Conservation (phyloP, 2,797 vertebrate genomes). For the Rhynchonycteris naso region DNA sequence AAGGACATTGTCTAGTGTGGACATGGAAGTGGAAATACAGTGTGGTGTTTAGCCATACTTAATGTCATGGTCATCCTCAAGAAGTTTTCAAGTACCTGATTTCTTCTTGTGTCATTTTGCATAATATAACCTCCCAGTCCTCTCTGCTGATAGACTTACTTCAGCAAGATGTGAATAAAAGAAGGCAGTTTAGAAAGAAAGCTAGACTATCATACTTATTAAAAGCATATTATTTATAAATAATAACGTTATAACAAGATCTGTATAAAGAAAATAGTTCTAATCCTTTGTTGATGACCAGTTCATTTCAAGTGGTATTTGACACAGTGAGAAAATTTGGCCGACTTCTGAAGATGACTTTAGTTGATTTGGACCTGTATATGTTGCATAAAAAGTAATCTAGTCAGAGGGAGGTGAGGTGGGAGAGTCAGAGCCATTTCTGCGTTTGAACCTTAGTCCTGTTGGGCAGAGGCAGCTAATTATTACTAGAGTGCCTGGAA, state of each 20-base stretch:
- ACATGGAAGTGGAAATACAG: background rate
- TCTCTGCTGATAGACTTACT: background rate
- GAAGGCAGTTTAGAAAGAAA: conserved; percentile 34
- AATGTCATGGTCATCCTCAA: background rate
- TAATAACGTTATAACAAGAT: background rate
- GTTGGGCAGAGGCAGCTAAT: conserved; percentile 72
- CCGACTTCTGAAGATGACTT: background rate
- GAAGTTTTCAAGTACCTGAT: background rate
- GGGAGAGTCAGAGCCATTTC: background rate
- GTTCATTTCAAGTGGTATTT: conserved; percentile 41
- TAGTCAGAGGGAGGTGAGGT: background rate
- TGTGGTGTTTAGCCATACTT: background rate
- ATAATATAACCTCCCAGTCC: background rate
- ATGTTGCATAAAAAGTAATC: background rate
- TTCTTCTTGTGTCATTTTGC: background rate
- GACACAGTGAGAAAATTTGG: background rate
- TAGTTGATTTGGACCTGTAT: background rate
- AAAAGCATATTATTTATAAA: background rate
- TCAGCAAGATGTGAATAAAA: background rate
- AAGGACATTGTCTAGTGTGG: background rate
- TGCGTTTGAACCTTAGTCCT: conserved; percentile 47
- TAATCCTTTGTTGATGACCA: background rate
- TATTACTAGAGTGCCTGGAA: conserved; percentile 79
- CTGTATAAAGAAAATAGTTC: conserved; percentile 36
- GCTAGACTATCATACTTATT: background rate